These are phyloP conservation scores for Lasioglossum oenotherae DNA, from an alignment of 2,888 invertebrate species.

Conservation along the genomic window DNA sequence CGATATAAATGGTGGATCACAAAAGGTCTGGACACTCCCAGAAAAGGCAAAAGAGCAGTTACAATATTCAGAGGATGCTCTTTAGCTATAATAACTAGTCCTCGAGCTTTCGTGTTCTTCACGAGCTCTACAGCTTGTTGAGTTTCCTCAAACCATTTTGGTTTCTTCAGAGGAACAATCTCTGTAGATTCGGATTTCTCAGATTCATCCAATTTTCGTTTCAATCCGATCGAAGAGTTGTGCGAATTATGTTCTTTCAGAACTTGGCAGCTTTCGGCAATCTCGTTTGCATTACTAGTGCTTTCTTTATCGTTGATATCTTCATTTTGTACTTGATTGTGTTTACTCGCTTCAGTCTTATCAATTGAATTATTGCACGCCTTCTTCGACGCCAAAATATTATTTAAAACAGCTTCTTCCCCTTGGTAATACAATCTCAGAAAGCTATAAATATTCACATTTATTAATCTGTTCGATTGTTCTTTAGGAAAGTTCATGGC, in stretches of 20 bases:
- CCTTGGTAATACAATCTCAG: constrained; percentile 89
- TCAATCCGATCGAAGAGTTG: constrained; percentile 55
- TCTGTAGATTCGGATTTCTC: constrained; percentile 22
- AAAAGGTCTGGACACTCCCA: constrained; percentile 93
- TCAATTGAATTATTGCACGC: background rate
- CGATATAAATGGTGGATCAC: constrained; percentile 92
- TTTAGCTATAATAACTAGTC: constrained; percentile 91
- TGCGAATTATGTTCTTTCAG: background rate
- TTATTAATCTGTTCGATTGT: constrained; percentile 89
- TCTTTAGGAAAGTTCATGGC: constrained; percentile 92
- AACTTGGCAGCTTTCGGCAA: background rate
- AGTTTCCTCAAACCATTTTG: constrained; percentile 76
- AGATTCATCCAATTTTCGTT: constrained; percentile 73
- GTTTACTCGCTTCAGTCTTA: background rate
- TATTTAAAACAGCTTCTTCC: constrained; percentile 61
- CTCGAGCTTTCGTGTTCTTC: constrained; percentile 88
- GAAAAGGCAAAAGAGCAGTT: constrained; percentile 90
- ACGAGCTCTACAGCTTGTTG: constrained; percentile 87
- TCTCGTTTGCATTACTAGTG: constrained; percentile 20
- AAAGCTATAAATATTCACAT: constrained; percentile 91
- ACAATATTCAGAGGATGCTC: constrained; percentile 94
- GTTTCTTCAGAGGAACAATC: constrained; percentile 63
- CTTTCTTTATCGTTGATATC: background rate
- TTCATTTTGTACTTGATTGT: background rate
- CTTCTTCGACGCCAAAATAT: constrained; percentile 41